Evolutionary conservation across 2,797 vertebrate species (phyloP), one percentile per base, ranked within the genome.

Genomic region (Macropodus opercularis): DNA sequence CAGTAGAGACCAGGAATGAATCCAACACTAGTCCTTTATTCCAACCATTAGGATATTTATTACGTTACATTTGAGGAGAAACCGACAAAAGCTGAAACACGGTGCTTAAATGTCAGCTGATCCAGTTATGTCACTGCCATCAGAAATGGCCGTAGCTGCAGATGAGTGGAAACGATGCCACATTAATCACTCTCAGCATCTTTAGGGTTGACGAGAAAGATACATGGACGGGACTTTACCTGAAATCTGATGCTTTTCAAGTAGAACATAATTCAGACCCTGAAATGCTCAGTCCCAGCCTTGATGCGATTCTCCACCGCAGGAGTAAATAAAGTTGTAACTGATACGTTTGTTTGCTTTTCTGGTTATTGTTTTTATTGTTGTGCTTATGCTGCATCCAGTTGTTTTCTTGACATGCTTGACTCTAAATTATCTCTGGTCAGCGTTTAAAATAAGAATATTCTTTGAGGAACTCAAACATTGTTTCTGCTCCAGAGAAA

Each of bases 341-440:
- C n/a, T n/a, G n/a, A 85, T 50, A 27, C 15, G 51, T 34, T 56
- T 34, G 46, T 63, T 65, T 54, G 34, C 59, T 69, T 56, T 68
- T 53, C 35, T 47, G 57, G 29, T 70, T 74, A 63, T 75, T 53
- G 64, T 79, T 81, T 62, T 21, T 74, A 61, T 51, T 60, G 24
- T 6, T 24, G 3, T 24, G 84, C 89, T 87, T 84, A 77, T 72
- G 62, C 70, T 47, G 57, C 71, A 75, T 76, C 55, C 55, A 29
- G 58, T 75, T 66, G 68, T 46, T 14, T 49, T 39, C 57, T 24
- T 42, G 24, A 55, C 41, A 63, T 57, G 29, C 27, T 79, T 52
- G 60, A 40, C 27, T 49, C 85, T 84, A 87, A 88, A 90, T 90
- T 80, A 81, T 90, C 86, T 90, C 56, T 70, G 51, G 63, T 77